Evolutionary conservation across 2,797 vertebrate species (phyloP).

Genomic region (Salmo trutta): DNA sequence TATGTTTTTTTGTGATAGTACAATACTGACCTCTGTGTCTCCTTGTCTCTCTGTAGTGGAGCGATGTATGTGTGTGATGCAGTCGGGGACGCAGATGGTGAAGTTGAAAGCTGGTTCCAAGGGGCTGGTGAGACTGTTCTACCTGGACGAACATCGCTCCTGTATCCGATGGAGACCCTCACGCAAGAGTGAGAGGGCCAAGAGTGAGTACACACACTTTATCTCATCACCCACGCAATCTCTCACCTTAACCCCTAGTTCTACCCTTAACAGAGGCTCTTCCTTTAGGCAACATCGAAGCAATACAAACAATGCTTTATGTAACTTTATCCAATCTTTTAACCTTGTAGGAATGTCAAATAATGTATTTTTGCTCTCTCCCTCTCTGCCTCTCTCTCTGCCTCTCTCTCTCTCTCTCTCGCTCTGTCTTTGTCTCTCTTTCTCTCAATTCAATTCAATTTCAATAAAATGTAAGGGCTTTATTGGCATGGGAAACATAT

Average conservation of each 20-base stretch:
- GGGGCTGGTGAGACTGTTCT: slow-evolving; percentile 94
- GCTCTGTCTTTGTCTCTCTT: not conserved
- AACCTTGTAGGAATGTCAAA: not conserved
- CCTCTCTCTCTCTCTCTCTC: slow-evolving; percentile 7
- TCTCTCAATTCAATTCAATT: no score
- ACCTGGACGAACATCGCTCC: slow-evolving; percentile 96
- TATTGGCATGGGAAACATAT: no score
- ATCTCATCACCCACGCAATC: not conserved
- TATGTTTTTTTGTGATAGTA: slow-evolving; percentile 12
- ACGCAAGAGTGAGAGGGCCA: slow-evolving; percentile 96
- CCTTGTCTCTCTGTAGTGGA: slow-evolving; percentile 83
- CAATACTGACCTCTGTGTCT: not conserved
- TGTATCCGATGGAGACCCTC: slow-evolving; percentile 98
- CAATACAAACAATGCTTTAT: not conserved
- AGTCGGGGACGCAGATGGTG: slow-evolving; percentile 99
- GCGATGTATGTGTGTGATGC: slow-evolving; percentile 99
- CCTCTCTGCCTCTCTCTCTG: not conserved
- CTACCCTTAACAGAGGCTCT: no score
- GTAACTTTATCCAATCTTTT: not conserved
- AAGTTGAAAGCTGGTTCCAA: slow-evolving; percentile 95
- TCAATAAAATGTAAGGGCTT: no score
- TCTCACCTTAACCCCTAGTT: not conserved
- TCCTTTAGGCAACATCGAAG: not conserved
- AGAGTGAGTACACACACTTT: slow-evolving; percentile 81
- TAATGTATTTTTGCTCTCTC: no score